phyloP scores from a whole-genome alignment of 2,113 vertebrate genomes.

The Delphinus delphis region DNA sequence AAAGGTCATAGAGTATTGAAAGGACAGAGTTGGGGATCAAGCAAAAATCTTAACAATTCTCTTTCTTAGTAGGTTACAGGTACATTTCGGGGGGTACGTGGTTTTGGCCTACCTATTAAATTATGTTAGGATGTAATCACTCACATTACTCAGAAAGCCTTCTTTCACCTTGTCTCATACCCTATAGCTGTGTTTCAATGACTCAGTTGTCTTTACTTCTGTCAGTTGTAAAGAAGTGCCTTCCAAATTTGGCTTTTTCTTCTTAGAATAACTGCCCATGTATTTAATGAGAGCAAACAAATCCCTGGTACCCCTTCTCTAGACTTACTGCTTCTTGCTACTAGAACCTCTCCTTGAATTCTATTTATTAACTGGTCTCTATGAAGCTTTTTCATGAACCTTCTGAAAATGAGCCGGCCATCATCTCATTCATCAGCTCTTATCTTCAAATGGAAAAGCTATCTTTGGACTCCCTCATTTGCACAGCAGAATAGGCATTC shows the following conservation, averaged over 20 bases:
- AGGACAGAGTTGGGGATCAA: neutral
- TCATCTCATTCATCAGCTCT: neutral
- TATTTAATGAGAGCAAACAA: neutral
- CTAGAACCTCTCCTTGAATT: neutral
- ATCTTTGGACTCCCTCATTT: neutral
- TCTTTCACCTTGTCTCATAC: neutral
- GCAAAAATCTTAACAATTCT: neutral
- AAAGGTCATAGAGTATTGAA: neutral
- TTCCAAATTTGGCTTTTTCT: neutral
- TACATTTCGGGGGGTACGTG: neutral
- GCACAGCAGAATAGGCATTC: neutral
- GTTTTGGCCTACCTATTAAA: neutral
- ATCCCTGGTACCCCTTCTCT: neutral
- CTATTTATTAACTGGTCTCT: neutral
- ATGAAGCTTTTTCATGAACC: neutral
- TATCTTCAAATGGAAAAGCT: neutral
- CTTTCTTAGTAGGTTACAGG: neutral
- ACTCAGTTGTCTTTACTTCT: neutral
- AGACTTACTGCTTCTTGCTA: neutral
- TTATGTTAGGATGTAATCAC: neutral
- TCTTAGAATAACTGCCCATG: neutral
- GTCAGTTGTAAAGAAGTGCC: rapidly evolving
- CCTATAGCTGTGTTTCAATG: neutral
- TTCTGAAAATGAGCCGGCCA: neutral
- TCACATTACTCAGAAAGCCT: neutral